Percentiles rank a stretch among this genome's conserved stretches.
phyloP scores from a whole-genome alignment of 2,113 vertebrate genomes.

The Falco punctatus region DNA sequence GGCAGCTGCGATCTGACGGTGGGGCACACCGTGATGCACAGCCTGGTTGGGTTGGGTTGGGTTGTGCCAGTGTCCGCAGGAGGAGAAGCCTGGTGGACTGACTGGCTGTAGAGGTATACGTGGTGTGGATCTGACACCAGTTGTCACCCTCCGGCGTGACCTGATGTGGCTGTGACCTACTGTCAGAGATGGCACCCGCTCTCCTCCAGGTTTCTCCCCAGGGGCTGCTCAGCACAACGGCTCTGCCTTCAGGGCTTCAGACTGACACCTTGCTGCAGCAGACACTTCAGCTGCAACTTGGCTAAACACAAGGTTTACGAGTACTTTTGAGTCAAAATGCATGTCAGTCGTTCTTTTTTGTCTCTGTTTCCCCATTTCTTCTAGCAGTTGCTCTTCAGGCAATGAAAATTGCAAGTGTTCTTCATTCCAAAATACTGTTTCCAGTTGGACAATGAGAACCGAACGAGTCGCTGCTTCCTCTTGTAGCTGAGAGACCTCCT shows the following conservation, averaged over 20 bases:
- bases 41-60: not conserved
- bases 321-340: not conserved
- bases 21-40: accelerated
- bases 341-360: not conserved
- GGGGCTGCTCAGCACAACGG: accelerated
- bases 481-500: not conserved
- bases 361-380: not conserved
- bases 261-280: not conserved
- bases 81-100: not conserved
- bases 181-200: not conserved
- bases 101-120: not conserved
- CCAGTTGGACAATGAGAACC: not conserved
- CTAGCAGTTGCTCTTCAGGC: not conserved
- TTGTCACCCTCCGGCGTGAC: accelerated
- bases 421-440: not conserved
- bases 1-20: accelerated
- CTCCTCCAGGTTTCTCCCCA: not conserved
- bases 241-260: not conserved
- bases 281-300: accelerated
- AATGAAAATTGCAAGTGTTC: not conserved
- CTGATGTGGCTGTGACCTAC: not conserved
- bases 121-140: not conserved
- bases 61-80: accelerated
- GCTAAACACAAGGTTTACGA: not conserved
- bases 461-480: not conserved